Percentiles rank a stretch among this genome's conserved stretches.
Conservation (phyloP, 2,113 vertebrate genomes). For the Progne subis region DNA sequence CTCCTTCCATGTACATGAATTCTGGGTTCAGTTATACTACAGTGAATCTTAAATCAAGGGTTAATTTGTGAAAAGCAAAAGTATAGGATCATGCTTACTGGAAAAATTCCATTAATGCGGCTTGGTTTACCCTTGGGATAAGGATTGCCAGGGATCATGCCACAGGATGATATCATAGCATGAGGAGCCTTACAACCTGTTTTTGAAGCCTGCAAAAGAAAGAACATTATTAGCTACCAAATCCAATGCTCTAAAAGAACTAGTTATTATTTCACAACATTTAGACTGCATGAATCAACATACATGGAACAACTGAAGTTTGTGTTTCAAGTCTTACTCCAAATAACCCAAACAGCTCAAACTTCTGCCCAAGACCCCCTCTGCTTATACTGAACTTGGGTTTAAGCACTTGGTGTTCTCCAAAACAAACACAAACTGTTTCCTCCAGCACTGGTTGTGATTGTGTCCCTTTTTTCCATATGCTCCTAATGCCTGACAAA, state of each 20-base stretch:
- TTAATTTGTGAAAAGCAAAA: neutral
- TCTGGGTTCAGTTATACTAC: neutral
- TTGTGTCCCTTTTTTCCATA: neutral
- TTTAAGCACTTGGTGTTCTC: neutral
- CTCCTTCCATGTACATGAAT: neutral
- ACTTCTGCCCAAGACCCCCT: neutral
- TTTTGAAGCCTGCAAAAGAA: constrained; percentile 86
- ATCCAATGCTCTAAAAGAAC: neutral
- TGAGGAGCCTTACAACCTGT: constrained; percentile 96
- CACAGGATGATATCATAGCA: constrained; percentile 97
- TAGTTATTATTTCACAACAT: neutral
- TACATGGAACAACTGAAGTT: neutral
- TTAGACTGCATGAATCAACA: neutral
- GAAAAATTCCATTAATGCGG: constrained; percentile 90
- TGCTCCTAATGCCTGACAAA: neutral
- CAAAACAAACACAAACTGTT: neutral
- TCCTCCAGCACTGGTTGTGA: neutral
- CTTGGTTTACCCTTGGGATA: constrained; percentile 98
- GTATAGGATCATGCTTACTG: constrained; percentile 76
- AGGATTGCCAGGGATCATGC: constrained; percentile 96
- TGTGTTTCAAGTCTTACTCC: neutral
- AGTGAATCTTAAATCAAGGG: neutral
- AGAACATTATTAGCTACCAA: neutral
- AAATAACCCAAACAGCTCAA: neutral
- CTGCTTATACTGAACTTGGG: neutral